phyloP scores from a whole-genome alignment of 2,113 vertebrate genomes.

The Cynopterus brachyotis region DNA sequence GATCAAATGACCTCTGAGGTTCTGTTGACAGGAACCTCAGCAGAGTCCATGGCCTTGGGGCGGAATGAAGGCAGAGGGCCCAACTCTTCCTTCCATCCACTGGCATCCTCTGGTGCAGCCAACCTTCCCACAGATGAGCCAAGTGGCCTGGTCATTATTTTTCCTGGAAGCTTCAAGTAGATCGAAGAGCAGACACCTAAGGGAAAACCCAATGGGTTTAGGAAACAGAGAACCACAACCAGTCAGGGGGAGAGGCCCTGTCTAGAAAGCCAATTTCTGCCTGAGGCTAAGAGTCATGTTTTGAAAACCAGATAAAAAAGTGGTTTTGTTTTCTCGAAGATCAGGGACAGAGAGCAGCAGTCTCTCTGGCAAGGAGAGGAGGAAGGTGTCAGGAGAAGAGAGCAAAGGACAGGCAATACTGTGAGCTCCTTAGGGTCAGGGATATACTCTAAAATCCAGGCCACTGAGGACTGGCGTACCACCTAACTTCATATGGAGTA shows the following conservation, averaged over 20 bases:
- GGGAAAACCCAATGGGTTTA: background rate
- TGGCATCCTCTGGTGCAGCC: rapidly evolving
- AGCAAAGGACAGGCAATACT: background rate
- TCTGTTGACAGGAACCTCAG: background rate
- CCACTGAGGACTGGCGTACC: background rate
- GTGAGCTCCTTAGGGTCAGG: background rate
- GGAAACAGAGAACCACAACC: background rate
- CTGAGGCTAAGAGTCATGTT: background rate
- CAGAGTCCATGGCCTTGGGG: background rate
- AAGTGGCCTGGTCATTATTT: background rate
- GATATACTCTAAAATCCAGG: background rate
- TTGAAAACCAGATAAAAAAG: background rate
- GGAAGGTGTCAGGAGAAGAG: background rate
- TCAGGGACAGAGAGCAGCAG: background rate
- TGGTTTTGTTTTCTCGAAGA: background rate
- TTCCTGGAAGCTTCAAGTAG: background rate
- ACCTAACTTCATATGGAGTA: background rate
- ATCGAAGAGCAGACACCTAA: background rate
- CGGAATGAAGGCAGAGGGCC: background rate
- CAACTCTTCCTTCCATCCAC: rapidly evolving
- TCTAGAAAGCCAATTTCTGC: background rate
- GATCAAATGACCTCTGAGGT: background rate
- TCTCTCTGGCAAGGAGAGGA: background rate
- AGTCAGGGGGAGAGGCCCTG: background rate
- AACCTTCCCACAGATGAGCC: background rate